Conservation (phyloP, 2,113 vertebrate species). For the Astur gentilis region DNA sequence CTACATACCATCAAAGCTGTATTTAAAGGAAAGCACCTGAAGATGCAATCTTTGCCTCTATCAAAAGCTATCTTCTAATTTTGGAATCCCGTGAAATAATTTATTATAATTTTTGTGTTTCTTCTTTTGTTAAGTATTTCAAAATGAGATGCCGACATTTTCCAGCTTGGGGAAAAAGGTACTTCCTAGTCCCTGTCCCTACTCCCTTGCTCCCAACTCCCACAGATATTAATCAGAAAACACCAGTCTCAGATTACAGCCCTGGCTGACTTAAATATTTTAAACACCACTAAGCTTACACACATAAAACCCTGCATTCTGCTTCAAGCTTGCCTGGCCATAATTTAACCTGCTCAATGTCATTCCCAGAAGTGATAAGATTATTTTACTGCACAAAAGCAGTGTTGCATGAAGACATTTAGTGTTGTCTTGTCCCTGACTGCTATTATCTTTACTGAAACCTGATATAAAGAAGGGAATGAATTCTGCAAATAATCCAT, state of each 20-base stretch:
- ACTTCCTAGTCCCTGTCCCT: neutral
- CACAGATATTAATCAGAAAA: neutral
- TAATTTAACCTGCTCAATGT: neutral
- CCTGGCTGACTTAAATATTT: neutral
- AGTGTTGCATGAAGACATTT: neutral
- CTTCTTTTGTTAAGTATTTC: neutral
- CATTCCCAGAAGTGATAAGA: neutral
- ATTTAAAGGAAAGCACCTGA: neutral
- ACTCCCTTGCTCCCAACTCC: fast-evolving
- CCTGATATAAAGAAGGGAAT: neutral
- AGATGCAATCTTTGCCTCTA: neutral
- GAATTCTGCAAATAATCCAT: slow-evolving; percentile 11
- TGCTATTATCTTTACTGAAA: slow-evolving; percentile 8
- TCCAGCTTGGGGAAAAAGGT: neutral
- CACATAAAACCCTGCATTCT: neutral
- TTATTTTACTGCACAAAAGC: neutral
- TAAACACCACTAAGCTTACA: neutral
- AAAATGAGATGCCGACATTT: neutral
- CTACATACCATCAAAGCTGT: neutral
- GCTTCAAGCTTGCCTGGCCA: neutral
- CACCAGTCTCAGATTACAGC: neutral
- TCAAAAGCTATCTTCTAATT: neutral
- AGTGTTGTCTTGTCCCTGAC: neutral
- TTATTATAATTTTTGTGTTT: neutral
- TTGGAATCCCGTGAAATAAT: neutral